Percentiles rank a stretch among this genome's conserved stretches.
Conservation (phyloP, 2,113 vertebrate species). For the Malurus melanocephalus region DNA sequence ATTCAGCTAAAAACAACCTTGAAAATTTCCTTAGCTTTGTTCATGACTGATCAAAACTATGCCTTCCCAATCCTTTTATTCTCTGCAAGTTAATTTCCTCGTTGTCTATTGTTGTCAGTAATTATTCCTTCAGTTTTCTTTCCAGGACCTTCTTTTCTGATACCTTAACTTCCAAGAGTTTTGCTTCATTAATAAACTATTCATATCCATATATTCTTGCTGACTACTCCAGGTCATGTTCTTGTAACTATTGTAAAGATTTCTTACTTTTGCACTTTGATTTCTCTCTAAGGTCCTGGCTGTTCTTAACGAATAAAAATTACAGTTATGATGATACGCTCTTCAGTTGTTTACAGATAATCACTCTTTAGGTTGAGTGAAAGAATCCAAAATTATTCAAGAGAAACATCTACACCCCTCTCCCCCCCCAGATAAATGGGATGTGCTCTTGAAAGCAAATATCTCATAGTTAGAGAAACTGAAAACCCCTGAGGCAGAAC, state of each 20-base stretch:
- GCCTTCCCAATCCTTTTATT: background rate
- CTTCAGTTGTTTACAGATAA: background rate
- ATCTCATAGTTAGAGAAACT: background rate
- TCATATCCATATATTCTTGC: constrained; percentile 36
- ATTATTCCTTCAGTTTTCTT: background rate
- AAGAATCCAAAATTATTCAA: background rate
- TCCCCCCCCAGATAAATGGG: background rate
- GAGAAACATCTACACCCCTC: background rate
- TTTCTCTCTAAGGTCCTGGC: constrained; percentile 4
- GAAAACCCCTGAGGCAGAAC: background rate
- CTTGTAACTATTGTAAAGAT: constrained; percentile 19
- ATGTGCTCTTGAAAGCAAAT: background rate
- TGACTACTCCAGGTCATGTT: background rate
- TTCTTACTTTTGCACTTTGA: constrained; percentile 8
- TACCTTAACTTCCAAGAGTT: background rate
- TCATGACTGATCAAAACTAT: background rate
- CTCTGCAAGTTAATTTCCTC: background rate
- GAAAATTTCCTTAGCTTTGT: background rate
- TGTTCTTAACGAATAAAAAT: background rate
- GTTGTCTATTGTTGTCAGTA: background rate
- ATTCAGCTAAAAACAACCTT: background rate
- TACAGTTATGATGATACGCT: background rate
- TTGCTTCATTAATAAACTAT: constrained; percentile 29
- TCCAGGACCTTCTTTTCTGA: background rate
- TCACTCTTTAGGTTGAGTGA: background rate